These are phyloP conservation scores for Thysanoteuthis rhombus DNA, from an alignment of 2,888 invertebrate species.

Conservation along the genomic window DNA sequence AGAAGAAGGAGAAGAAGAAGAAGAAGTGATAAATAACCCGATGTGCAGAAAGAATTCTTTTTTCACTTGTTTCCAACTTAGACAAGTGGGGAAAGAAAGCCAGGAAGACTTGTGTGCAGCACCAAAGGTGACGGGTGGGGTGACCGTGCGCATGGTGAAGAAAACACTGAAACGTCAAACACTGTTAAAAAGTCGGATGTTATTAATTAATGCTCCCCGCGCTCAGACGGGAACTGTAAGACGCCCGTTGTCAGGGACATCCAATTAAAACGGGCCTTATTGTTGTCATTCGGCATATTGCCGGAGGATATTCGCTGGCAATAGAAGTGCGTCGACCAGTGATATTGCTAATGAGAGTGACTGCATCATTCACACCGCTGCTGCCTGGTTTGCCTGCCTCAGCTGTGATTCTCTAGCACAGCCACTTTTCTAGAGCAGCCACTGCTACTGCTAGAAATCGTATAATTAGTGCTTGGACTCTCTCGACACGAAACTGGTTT, in stretches of 20 bases:
- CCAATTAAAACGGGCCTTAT: neutral
- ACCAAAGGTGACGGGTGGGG: constrained; percentile 12
- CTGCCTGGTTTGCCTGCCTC: neutral
- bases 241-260: constrained; percentile 12
- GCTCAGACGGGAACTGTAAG: neutral
- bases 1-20: neutral
- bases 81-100: neutral
- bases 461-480: neutral
- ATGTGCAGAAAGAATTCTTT: neutral
- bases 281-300: constrained; percentile 12
- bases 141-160: neutral
- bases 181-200: neutral
- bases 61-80: neutral
- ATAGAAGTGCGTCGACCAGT: neutral
- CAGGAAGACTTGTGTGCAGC: neutral
- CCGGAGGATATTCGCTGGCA: constrained; percentile 12
- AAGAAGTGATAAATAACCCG: neutral
- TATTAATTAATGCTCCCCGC: constrained; percentile 12
- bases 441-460: neutral
- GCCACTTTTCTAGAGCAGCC: neutral
- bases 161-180: neutral
- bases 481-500: neutral
- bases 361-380: neutral
- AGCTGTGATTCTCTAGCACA: neutral
- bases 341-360: neutral